phyloP scores from a whole-genome alignment of 2,113 vertebrate species.

The Sigmodon hispidus region DNA sequence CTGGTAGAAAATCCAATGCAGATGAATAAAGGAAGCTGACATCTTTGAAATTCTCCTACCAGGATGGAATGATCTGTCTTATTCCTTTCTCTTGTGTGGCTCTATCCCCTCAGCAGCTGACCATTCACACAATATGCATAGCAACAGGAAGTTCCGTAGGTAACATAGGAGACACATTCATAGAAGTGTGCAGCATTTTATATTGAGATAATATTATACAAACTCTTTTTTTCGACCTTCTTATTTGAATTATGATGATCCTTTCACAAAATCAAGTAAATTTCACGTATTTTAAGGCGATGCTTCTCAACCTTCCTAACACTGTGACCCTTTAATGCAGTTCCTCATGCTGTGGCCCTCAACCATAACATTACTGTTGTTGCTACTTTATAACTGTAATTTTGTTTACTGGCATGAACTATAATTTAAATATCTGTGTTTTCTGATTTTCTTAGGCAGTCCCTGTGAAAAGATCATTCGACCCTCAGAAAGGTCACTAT shows the following conservation, averaged over 20 bases:
- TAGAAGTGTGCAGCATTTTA: neutral
- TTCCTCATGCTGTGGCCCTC: neutral
- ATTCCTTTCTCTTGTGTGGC: neutral
- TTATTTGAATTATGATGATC: neutral
- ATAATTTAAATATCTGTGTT: neutral
- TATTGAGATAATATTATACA: neutral
- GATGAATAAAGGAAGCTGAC: constrained; percentile 6
- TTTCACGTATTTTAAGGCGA: neutral
- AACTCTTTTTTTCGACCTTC: neutral
- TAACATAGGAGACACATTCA: neutral
- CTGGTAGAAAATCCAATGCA: constrained; percentile 6
- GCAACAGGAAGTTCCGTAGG: neutral
- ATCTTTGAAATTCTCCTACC: neutral
- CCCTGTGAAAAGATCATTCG: neutral
- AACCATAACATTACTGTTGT: neutral
- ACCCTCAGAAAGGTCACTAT: neutral
- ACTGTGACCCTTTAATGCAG: neutral
- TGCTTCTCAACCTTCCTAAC: neutral
- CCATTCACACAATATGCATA: neutral
- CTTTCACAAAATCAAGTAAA: neutral
- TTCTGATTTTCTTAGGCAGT: neutral
- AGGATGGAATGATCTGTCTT: neutral
- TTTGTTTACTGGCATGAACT: neutral
- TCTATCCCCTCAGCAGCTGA: neutral
- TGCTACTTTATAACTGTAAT: neutral